A percentile compares a stretch with the other conserved stretches of the same genome.
phyloP scores from a whole-genome alignment of 2,113 vertebrate species.

The Ptilonorhynchus violaceus region DNA sequence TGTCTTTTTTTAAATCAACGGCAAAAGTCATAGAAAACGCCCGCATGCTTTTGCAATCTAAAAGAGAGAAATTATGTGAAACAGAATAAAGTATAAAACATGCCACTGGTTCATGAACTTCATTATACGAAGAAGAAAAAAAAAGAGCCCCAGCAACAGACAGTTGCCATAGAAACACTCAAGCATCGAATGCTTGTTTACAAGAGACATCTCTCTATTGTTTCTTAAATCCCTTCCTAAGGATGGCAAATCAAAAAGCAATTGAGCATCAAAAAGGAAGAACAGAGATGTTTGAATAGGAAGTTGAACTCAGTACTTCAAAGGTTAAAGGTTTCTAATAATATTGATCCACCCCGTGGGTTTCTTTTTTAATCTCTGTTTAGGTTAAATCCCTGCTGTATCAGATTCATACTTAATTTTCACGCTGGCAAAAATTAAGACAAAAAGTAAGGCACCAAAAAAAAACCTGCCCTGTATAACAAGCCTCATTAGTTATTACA shows the following conservation, averaged over 20 bases:
- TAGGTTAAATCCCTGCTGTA: constrained; percentile 79
- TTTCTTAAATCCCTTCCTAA: constrained; percentile 76
- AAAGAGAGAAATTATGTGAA: constrained; percentile 75
- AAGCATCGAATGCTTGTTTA: constrained; percentile 88
- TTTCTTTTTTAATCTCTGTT: constrained; percentile 49
- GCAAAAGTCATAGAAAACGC: constrained; percentile 76
- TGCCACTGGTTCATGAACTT: constrained; percentile 80
- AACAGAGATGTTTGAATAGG: constrained; percentile 74
- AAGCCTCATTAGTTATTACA: constrained; percentile 50
- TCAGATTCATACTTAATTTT: constrained; percentile 79
- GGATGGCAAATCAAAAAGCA: constrained; percentile 81
- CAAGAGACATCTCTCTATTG: constrained; percentile 85
- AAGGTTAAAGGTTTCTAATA: constrained; percentile 74
- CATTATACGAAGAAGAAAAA: constrained; percentile 75
- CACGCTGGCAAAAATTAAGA: constrained; percentile 81
- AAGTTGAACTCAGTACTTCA: constrained; percentile 73
- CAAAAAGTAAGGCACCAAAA: constrained; percentile 82
- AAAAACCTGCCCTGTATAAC: constrained; percentile 70
- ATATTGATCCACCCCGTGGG: constrained; percentile 73
- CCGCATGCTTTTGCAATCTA: constrained; percentile 78
- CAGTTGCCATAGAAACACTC: constrained; percentile 90
- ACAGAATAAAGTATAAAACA: constrained; percentile 76
- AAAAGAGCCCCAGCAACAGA: constrained; percentile 85
- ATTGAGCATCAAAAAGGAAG: constrained; percentile 75
- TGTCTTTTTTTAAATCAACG: constrained; percentile 54